These are phyloP conservation scores for Philotrypesis tridentata DNA, from an alignment of 1,140 invertebrate genomes.

Conservation along the genomic window DNA sequence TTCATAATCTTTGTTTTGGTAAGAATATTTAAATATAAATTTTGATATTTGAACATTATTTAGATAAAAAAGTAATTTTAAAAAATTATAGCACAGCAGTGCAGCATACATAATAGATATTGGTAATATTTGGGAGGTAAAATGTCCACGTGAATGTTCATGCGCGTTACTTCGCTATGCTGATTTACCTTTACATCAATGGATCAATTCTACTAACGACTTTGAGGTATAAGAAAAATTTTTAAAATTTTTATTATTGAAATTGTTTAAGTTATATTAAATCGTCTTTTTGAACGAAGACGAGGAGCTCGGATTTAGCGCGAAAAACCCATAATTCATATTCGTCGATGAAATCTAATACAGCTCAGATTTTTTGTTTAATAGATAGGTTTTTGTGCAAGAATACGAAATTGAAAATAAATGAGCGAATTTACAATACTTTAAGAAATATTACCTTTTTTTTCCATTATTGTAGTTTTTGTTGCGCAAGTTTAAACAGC, in stretches of 20 bases:
- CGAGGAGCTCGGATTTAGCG: too few relatives aligned
- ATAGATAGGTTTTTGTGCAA: too few relatives aligned
- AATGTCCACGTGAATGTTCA: conserved; percentile 65
- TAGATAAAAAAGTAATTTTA: conserved; percentile 23
- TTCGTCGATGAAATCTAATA: too few relatives aligned
- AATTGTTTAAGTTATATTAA: background rate
- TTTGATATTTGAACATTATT: background rate
- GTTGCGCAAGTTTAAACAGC: too few relatives aligned
- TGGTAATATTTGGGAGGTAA: conserved; percentile 61
- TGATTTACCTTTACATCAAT: conserved; percentile 65
- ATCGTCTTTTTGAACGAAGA: too few relatives aligned
- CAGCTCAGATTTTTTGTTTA: too few relatives aligned
- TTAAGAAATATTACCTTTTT: too few relatives aligned
- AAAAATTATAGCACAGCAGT: conserved; percentile 47
- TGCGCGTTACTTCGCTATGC: conserved; percentile 63
- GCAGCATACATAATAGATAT: conserved; percentile 61
- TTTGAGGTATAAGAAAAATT: conserved; percentile 48
- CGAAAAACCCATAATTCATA: too few relatives aligned
- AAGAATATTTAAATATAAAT: background rate
- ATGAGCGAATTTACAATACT: too few relatives aligned
- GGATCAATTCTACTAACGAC: conserved; percentile 55
- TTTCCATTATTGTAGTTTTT: too few relatives aligned
- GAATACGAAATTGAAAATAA: too few relatives aligned
- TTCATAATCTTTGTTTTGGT: background rate
- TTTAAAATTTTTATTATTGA: background rate